Percentiles rank a stretch among this genome's conserved stretches.
Evolutionary conservation across 2,113 vertebrate species (phyloP).

Genomic region (Rattus norvegicus): DNA sequence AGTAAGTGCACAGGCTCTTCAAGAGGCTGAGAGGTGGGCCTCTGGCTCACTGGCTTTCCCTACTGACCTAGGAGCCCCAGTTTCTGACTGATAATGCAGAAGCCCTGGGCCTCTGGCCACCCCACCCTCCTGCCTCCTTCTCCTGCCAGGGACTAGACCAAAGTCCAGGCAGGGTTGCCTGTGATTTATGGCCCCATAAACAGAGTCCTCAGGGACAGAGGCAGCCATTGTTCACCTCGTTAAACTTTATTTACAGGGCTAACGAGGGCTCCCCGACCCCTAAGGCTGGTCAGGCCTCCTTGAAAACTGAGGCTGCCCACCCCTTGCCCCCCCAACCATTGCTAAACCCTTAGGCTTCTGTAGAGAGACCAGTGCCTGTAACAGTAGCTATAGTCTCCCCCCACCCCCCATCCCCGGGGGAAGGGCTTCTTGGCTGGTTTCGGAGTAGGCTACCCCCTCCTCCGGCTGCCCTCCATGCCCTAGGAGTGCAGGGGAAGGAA

Average conservation of each 20-base stretch:
- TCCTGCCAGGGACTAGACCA: constrained; percentile 83
- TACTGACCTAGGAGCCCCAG: neutral
- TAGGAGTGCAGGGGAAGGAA: neutral
- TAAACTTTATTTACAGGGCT: constrained; percentile 89
- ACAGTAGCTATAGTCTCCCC: neutral
- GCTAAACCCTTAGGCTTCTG: constrained; percentile 15
- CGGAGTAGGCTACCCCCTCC: neutral
- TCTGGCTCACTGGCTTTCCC: neutral
- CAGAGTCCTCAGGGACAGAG: constrained; percentile 87
- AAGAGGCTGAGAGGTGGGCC: neutral
- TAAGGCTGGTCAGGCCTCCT: constrained; percentile 68
- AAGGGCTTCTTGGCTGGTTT: neutral
- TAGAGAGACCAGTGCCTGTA: neutral
- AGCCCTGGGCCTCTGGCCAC: constrained; percentile 74
- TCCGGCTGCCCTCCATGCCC: neutral
- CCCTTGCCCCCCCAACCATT: neutral
- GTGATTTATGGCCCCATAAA: constrained; percentile 91
- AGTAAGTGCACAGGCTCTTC: neutral
- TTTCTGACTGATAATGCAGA: constrained; percentile 51
- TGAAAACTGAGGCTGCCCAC: constrained; percentile 56
- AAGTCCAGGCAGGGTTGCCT: constrained; percentile 88
- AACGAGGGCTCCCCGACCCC: constrained; percentile 74
- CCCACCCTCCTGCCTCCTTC: constrained; percentile 77
- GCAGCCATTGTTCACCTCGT: constrained; percentile 89
- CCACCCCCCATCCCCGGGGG: neutral